Base-by-base conservation (phyloP, 2,797 vertebrate species). In the Notolabrus celidotus region DNA sequence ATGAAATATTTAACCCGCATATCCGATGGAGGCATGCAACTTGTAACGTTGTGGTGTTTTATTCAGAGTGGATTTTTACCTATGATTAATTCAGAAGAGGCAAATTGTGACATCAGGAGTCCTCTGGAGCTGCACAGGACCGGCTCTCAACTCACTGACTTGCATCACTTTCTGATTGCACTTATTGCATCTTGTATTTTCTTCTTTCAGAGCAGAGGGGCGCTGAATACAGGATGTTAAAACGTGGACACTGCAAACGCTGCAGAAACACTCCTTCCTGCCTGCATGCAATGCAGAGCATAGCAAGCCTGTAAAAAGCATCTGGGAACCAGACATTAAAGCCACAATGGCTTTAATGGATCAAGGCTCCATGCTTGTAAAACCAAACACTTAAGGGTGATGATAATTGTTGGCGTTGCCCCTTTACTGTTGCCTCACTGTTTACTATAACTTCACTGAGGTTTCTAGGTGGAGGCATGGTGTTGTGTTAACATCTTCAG, bases 1-100 rank as follows among this genome's bases (percentile, higher is more conserved):
- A 92, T 94, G 78, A 92, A 94, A 94, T 90, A 93, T 94, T 93
- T 83, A 94, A 66, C 67, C 65, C 57, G 49, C 79, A 77, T 82
- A 73, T 85, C 64, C 31, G 20, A 78, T 82, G 67, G 75, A 85
- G 69, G 84, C 83, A 43, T 89, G 80, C 81, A 77, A 69, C 75
- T 67, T 72, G 69, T 77, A 91, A 80, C 80, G 39, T 66, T 74
- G 61, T 67, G 43, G 49, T 86, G 52, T 86, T 80, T 88, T 87
- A 83, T 88, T 86, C 79, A 75, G 82, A 90, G 83, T 70, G 61
- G 74, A 67, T 41, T 75, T 80, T 78, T 71, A 38, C 67, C 15
- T 27, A 86, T 91, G 46, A 90, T 66, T 93, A 89, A 92, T 93
- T 93, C 57, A 92, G 52, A 55, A 71, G 79, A 71, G 50, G 80